Percentiles rank a stretch among this genome's conserved stretches.
Conservation (phyloP, 1,140 invertebrate genomes). For the Vollenhovia emeryi region DNA sequence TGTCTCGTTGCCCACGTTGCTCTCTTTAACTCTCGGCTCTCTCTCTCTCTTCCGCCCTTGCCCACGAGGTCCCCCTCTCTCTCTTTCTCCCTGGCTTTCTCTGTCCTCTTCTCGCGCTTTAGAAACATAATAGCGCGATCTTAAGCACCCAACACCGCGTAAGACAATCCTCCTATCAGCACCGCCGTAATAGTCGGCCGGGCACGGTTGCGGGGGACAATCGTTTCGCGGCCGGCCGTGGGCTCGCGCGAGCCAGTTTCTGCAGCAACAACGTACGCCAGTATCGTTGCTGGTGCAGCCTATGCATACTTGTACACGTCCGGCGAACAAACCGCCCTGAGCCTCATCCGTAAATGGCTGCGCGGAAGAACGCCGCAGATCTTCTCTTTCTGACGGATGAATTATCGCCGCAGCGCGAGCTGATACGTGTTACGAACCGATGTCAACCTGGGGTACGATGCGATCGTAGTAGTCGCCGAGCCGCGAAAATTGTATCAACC, state of each 20-base stretch:
- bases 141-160: constrained; percentile 71
- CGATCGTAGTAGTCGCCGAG: not conserved
- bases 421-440: constrained; percentile 37
- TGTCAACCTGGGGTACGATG: constrained; percentile 35
- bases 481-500: constrained; percentile 21
- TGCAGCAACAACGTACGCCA: constrained; percentile 42
- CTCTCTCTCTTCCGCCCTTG: not conserved
- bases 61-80: not conserved
- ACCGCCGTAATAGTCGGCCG: constrained; percentile 67
- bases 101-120: constrained; percentile 14
- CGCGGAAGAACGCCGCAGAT: constrained; percentile 25
- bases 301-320: constrained; percentile 48
- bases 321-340: constrained; percentile 57
- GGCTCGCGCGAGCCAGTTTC: constrained; percentile 60
- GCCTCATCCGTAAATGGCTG: constrained; percentile 63
- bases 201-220: constrained; percentile 62
- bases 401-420: constrained; percentile 12
- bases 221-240: constrained; percentile 64
- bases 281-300: constrained; percentile 25
- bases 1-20: constrained; percentile 47
- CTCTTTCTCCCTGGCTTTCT: not conserved
- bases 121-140: constrained; percentile 70
- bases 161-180: constrained; percentile 74
- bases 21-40: constrained; percentile 50
- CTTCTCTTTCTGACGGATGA: constrained; percentile 49